A percentile compares a stretch with the other conserved stretches of the same genome.
phyloP scores from a whole-genome alignment of 2,113 vertebrate genomes.

The Notarius lentiginosus region DNA sequence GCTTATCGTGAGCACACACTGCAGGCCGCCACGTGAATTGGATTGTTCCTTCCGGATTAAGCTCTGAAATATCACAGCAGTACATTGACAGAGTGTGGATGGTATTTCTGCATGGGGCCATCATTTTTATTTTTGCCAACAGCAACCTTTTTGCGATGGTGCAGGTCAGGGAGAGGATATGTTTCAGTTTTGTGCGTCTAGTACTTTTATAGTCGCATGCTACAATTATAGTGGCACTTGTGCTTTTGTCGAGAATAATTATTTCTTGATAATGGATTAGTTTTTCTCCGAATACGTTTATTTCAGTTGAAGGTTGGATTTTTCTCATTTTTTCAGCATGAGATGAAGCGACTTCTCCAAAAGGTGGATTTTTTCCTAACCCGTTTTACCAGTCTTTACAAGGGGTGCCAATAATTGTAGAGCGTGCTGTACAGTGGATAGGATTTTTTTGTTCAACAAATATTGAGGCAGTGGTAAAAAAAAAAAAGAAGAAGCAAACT shows the following conservation, averaged over 20 bases:
- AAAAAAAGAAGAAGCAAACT: not conserved
- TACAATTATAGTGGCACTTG: not conserved
- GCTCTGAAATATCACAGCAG: conserved; percentile 49
- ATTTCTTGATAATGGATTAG: too few relatives aligned
- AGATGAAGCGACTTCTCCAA: too few relatives aligned
- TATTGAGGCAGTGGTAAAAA: not conserved
- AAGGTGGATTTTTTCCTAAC: too few relatives aligned
- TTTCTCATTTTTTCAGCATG: too few relatives aligned
- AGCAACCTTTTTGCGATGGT: conserved; percentile 4
- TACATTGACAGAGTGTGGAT: conserved; percentile 30
- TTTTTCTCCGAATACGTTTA: too few relatives aligned
- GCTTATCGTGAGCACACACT: conserved; percentile 41
- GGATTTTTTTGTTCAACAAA: not conserved
- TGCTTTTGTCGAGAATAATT: too few relatives aligned
- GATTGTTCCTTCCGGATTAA: conserved; percentile 50
- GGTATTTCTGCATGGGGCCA: conserved; percentile 28
- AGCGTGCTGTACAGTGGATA: not conserved
- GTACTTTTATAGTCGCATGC: not conserved
- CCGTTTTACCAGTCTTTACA: too few relatives aligned
- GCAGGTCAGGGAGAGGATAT: not conserved
- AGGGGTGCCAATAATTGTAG: too few relatives aligned
- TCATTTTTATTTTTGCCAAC: conserved; percentile 11
- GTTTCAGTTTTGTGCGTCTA: not conserved
- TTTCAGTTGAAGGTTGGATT: too few relatives aligned
- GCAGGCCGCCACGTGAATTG: conserved; percentile 29